phyloP scores from a whole-genome alignment of 2,797 vertebrate genomes.

The Microctenopoma lineatum region DNA sequence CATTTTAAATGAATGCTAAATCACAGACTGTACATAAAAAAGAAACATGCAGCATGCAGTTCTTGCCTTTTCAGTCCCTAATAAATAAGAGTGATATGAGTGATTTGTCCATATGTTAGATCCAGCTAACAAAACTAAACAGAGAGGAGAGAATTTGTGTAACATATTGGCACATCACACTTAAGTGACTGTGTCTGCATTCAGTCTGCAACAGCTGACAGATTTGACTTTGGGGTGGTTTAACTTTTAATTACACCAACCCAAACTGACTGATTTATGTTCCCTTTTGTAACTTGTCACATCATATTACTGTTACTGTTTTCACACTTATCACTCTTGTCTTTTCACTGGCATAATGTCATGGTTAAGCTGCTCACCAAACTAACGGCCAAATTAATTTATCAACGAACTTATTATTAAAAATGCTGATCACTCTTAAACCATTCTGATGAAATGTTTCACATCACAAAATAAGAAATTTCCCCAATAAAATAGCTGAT shows the following conservation, averaged over 20 bases:
- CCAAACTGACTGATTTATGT: conserved; percentile 35
- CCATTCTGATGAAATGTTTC: not conserved
- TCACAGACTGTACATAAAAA: not conserved
- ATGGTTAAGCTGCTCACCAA: conserved; percentile 8
- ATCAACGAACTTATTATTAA: not conserved
- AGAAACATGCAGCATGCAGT: too few relatives aligned
- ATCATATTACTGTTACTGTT: conserved; percentile 14
- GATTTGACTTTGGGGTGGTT: not conserved
- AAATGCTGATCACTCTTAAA: not conserved
- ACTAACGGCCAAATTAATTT: not conserved
- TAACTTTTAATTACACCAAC: conserved; percentile 40
- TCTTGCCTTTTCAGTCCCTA: conserved; percentile 11
- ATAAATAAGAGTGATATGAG: conserved; percentile 2
- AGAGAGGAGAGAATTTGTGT: conserved; percentile 6
- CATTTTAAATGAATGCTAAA: not conserved
- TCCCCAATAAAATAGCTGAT: not conserved
- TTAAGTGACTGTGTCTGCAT: conserved; percentile 16
- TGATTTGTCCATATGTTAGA: conserved; percentile 14
- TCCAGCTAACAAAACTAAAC: conserved; percentile 22
- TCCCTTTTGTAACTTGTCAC: conserved; percentile 32
- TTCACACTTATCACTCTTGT: not conserved
- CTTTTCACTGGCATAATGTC: conserved; percentile 5
- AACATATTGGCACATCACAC: conserved; percentile 11
- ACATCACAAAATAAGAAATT: not conserved
- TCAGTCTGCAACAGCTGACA: conserved; percentile 27